Conservation (phyloP, 2,888 invertebrate species). For the Eristalinus aeneus region DNA sequence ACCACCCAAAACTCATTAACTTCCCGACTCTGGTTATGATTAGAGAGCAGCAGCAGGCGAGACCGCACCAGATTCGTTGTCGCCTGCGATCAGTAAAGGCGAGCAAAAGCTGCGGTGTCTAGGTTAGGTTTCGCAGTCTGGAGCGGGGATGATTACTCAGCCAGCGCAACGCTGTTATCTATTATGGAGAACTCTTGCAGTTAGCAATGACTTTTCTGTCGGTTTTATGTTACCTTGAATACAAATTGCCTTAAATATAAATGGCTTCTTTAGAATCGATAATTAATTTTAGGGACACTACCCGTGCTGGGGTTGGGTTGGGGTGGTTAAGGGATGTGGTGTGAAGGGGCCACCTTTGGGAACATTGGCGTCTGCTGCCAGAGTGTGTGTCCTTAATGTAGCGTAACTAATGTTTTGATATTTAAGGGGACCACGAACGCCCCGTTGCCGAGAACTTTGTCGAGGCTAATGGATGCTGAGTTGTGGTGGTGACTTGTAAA, state of each 20-base stretch:
- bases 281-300: conserved; percentile 33
- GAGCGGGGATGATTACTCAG: conserved; percentile 59
- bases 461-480: neutral
- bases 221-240: conserved; percentile 54
- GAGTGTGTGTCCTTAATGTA: neutral
- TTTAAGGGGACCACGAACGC: neutral
- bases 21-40: conserved; percentile 60
- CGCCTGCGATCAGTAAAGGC: conserved; percentile 41
- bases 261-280: conserved; percentile 21
- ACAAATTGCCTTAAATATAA: conserved; percentile 44
- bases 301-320: neutral
- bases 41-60: conserved; percentile 36
- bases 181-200: conserved; percentile 49
- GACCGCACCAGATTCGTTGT: conserved; percentile 43
- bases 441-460: neutral
- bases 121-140: conserved; percentile 46
- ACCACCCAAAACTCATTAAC: conserved; percentile 63
- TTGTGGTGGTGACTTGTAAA: neutral
- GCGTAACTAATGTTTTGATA: conserved; percentile 5
- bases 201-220: conserved; percentile 39
- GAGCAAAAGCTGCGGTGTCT: conserved; percentile 13
- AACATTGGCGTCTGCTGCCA: neutral
- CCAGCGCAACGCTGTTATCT: conserved; percentile 56
- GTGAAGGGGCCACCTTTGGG: neutral
- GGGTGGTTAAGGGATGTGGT: neutral